Evolutionary conservation across 2,113 vertebrate species (phyloP).

Genomic region (Microtus ochrogaster): DNA sequence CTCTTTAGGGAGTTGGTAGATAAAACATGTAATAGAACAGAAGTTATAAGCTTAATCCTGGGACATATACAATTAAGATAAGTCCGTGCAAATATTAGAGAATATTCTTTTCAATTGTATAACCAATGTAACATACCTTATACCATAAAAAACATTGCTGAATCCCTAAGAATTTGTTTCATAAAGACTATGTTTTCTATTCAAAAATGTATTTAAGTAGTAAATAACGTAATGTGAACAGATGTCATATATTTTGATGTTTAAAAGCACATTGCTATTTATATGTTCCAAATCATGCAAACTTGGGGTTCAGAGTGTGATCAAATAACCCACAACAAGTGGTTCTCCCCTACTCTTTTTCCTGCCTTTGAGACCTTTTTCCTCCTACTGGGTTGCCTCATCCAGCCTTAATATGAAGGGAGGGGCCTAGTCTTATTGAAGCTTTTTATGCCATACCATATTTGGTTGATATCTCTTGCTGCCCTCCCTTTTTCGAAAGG

Average conservation of each 20-base stretch:
- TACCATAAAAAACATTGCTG: not conserved
- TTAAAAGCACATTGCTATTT: not conserved
- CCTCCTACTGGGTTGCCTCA: not conserved
- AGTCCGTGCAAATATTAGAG: not conserved
- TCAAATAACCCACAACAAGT: not conserved
- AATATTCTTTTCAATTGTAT: not conserved
- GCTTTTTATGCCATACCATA: not conserved
- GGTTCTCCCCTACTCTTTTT: not conserved
- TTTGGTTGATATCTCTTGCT: not conserved
- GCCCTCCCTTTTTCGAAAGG: not conserved
- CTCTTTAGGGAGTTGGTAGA: not conserved
- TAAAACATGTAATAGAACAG: not conserved
- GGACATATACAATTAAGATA: not conserved
- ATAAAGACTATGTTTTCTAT: not conserved
- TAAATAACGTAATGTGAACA: not conserved
- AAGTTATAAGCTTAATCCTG: not conserved
- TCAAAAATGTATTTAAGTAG: conserved; percentile 10
- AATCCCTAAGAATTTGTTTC: not conserved
- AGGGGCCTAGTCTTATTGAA: not conserved
- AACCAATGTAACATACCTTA: not conserved
- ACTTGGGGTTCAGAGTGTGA: not conserved
- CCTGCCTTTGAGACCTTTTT: not conserved
- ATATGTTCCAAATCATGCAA: not conserved
- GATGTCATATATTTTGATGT: not conserved
- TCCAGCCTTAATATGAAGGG: not conserved